These are phyloP conservation scores for Drosophila funebris DNA, from an alignment of 1,140 invertebrate species.

Conservation along the genomic window DNA sequence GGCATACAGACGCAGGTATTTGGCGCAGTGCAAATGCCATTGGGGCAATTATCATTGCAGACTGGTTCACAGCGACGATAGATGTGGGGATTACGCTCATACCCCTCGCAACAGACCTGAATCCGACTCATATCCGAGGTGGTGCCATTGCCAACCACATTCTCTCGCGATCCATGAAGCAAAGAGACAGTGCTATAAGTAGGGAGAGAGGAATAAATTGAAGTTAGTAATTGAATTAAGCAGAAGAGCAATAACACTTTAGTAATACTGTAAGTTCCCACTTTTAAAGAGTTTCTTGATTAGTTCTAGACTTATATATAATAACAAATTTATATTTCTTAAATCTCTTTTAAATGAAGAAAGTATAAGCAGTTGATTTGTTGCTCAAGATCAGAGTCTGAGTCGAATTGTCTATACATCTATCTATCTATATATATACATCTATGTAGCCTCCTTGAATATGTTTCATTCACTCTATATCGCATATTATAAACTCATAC, in stretches of 20 bases:
- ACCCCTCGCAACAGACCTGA: conserved; percentile 87
- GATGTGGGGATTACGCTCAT: conserved; percentile 86
- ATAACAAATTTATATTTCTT: too few relatives aligned
- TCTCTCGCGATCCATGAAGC: conserved; percentile 78
- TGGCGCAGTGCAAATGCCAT: conserved; percentile 86
- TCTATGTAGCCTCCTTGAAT: too few relatives aligned
- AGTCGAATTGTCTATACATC: too few relatives aligned
- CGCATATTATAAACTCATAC: too few relatives aligned
- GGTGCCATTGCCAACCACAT: conserved; percentile 85
- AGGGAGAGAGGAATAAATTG: background rate
- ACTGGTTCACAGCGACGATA: conserved; percentile 85
- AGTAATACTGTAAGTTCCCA: too few relatives aligned
- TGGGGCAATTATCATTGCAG: conserved; percentile 85
- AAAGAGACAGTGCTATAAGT: conserved; percentile 78
- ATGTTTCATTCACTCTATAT: too few relatives aligned
- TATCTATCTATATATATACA: too few relatives aligned
- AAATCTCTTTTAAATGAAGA: too few relatives aligned
- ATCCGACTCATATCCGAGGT: conserved; percentile 86
- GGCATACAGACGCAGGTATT: conserved; percentile 86
- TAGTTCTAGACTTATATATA: too few relatives aligned
- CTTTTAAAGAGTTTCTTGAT: too few relatives aligned
- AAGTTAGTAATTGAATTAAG: background rate
- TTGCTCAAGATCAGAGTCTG: too few relatives aligned
- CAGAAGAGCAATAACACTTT: background rate
- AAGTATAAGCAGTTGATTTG: too few relatives aligned